Conservation (phyloP, 2,797 vertebrate genomes). For the Lepilemur ruficaudatus region DNA sequence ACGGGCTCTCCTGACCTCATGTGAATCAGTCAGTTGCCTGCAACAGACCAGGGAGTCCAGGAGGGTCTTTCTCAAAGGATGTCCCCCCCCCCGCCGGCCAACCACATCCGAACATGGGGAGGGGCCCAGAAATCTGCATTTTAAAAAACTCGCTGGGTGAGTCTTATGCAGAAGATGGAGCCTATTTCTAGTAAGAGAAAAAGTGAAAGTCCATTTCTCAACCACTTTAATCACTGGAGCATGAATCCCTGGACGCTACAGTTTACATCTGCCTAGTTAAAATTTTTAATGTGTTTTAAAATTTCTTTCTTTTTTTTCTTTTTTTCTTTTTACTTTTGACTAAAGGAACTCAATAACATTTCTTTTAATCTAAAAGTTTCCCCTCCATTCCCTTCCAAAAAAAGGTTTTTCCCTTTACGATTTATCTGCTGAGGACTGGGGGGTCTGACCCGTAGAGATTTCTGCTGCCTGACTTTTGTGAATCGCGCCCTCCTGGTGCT, state of each 20-base stretch:
- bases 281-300: no score
- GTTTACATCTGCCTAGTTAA: no score
- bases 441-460: not conserved
- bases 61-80: not conserved
- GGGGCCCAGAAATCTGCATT: not conserved
- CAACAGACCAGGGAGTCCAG: not conserved
- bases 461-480: not conserved
- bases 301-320: no score
- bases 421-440: not conserved
- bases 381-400: not conserved
- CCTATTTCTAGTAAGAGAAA: not conserved
- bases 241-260: not conserved
- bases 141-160: not conserved
- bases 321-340: no score
- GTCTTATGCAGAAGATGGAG: not conserved
- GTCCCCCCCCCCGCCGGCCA: rapidly evolving
- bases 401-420: not conserved
- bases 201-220: not conserved
- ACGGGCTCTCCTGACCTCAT: not conserved
- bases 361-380: not conserved
- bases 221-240: rapidly evolving
- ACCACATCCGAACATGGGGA: not conserved
- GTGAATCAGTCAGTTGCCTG: rapidly evolving
- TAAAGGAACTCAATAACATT: no score
- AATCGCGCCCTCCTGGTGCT: rapidly evolving